Base-by-base conservation (phyloP, 2,797 vertebrate genomes). In the Urophycis tenuis region DNA sequence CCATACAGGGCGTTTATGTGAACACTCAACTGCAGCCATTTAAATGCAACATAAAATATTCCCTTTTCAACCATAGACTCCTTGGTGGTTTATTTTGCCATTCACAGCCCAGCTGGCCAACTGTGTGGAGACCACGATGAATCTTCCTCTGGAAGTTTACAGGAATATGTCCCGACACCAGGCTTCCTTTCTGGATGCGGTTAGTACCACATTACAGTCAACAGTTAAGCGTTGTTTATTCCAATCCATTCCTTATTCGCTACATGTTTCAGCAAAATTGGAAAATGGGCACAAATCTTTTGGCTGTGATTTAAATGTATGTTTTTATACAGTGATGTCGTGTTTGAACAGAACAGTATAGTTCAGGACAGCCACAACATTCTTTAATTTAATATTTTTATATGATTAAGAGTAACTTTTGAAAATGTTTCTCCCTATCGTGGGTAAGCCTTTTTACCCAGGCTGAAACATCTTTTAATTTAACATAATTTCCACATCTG, bases 61-160 rank as follows among this genome's bases (percentile, higher is more conserved):
- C 60, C 60, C 60, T 29, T 25, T 67, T 29, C 25, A 67, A 25
- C 25, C 25, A 12, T 29, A 67, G 60, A 29, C 60, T 29, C 29
- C n/a, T 67, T 67, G 60, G 25, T 67, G 60, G 3, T 53, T 22
- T 72, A 1, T 79, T 49, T 45, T 76, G 12, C 39, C 5, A 0
- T 83, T 2, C 45, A 17, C 85, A 93, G 92, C 77, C 79, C 80
- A 80, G 45, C 76, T 33, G 15, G 74, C 82, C 10, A 53, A 74
- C 41, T 53, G 45, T 2, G 89, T 91, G 75, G 78, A 88, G 75
- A 85, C 88, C 73, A 88, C 82, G 84, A 79, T 93, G 83, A 90
- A 84, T 0, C 77, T 94, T 36, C 89, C 93, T 29, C 74, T 93
- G 14, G 90, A 93, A 0, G 88, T 91, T n/a, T 93, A 93, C 32